Evolutionary conservation across 2,797 vertebrate genomes (phyloP).

Genomic region (Clangula hyemalis): DNA sequence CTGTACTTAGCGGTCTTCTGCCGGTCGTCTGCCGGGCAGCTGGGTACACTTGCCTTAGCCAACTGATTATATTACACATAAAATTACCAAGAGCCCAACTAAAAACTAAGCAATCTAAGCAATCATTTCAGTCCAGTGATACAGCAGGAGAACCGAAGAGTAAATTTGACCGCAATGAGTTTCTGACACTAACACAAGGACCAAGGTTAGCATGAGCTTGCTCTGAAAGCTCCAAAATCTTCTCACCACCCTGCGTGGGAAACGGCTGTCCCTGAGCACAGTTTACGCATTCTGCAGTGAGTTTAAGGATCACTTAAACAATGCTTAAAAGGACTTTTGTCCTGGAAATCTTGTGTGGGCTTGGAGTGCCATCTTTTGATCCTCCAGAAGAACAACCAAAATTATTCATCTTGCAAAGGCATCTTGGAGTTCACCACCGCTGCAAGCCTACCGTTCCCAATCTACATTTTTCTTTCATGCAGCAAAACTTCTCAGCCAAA

Average conservation of each 20-base stretch:
- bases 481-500: conserved; percentile 7
- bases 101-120: not conserved
- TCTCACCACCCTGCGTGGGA: not conserved
- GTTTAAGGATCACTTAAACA: not conserved
- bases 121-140: not conserved
- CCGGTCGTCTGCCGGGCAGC: not conserved
- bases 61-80: conserved; percentile 23
- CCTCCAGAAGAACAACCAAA: not conserved
- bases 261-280: not conserved
- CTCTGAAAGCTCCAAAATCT: not conserved
- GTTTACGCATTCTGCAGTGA: not conserved
- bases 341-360: not conserved
- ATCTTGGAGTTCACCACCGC: not conserved
- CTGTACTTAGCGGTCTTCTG: not conserved
- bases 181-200: not conserved
- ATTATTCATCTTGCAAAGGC: not conserved
- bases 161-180: not conserved
- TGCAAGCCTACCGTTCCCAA: not conserved
- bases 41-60: not conserved
- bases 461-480: not conserved
- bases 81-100: not conserved
- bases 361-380: conserved; percentile 76
- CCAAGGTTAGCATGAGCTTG: not conserved
- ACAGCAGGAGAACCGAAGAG: not conserved
- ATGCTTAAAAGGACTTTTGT: not conserved